Conservation (phyloP, 1,140 invertebrate species). For the Megalonaias nervosa region DNA sequence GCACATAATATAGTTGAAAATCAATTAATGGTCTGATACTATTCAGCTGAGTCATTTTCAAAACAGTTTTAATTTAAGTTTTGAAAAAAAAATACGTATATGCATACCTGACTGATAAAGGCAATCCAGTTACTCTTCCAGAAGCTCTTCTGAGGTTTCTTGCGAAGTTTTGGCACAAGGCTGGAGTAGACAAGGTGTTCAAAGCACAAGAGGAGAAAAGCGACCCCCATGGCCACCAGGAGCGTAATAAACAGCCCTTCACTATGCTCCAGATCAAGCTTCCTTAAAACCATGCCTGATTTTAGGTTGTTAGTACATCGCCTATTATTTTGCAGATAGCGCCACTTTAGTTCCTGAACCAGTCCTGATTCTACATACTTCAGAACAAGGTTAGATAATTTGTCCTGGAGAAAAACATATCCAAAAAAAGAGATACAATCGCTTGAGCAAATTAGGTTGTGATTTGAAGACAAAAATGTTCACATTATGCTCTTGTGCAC, state of each 20-base stretch:
- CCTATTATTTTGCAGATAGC: slow-evolving; percentile 34
- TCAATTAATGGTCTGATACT: too few relatives aligned
- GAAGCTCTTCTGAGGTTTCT: slow-evolving; percentile 86
- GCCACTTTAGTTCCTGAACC: slow-evolving; percentile 43
- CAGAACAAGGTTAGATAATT: slow-evolving; percentile 21
- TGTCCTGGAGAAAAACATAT: slow-evolving; percentile 4
- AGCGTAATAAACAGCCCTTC: slow-evolving; percentile 86
- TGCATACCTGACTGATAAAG: slow-evolving; percentile 89
- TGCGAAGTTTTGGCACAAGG: slow-evolving; percentile 81
- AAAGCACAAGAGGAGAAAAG: slow-evolving; percentile 84
- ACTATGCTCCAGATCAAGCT: slow-evolving; percentile 30
- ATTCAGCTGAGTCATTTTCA: too few relatives aligned
- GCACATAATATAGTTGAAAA: too few relatives aligned
- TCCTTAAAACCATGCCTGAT: neutral
- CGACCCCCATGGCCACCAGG: slow-evolving; percentile 84
- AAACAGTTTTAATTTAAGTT: too few relatives aligned
- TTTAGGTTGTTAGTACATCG: neutral
- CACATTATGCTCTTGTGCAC: too few relatives aligned
- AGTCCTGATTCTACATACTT: slow-evolving; percentile 44
- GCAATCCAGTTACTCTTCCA: slow-evolving; percentile 92
- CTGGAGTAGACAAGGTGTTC: slow-evolving; percentile 92
- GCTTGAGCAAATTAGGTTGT: too few relatives aligned
- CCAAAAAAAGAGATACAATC: too few relatives aligned
- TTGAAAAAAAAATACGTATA: too few relatives aligned
- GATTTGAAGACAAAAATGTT: too few relatives aligned